Base-by-base conservation (phyloP, 2,113 vertebrate species). In the Dryoscopus gambensis region DNA sequence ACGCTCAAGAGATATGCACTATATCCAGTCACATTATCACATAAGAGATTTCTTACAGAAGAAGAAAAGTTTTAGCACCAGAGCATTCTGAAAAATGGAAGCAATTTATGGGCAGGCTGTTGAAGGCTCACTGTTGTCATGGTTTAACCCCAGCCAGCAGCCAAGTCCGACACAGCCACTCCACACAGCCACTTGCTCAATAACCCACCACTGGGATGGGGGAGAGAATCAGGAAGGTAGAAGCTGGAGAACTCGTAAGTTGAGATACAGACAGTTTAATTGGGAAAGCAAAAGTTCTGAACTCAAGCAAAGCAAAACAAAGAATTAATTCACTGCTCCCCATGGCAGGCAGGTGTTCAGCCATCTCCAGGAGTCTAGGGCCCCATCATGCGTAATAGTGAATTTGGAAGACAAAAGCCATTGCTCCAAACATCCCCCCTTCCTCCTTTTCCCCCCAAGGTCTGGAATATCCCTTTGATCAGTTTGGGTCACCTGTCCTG, bases 331-430 rank as follows among this genome's bases (percentile, higher is more conserved):
- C 24, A 15, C 17, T 40, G 10, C 21, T 76, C 11, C 21, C 27
- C 2, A 1, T 11, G 23, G 23, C 30, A 69, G 24, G 30, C 14
- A 55, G 11, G 11, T n/a, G 33, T 49, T 62, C 40, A 69, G 17
- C n/a, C 28, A 35, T 47, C 47, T 47, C n/a, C 25, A 35, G 47
- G 21, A 68, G 11, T 53, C 1, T 39, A 64, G 42, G 11, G 22
- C 10, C 7, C 31, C 27, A 44, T 80, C 16, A 53, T 9, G 7
- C 0, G 0, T 19, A 22, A 9, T 1, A 0, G 30, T 55, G 40
- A 47, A 24, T 68, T 31, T 24, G 28, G n/a, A 76, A 68, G 21
- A 25, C 69, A 75, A 68, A 53, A 19, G 17, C 2, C 55, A 28
- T 31, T 21, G 7, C 15, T 33, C 21, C 31, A 27, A 76, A 67